A percentile compares a stretch with the other conserved stretches of the same genome.
phyloP scores from a whole-genome alignment of 2,113 vertebrate species.

The Astatotilapia flaviijosephi region DNA sequence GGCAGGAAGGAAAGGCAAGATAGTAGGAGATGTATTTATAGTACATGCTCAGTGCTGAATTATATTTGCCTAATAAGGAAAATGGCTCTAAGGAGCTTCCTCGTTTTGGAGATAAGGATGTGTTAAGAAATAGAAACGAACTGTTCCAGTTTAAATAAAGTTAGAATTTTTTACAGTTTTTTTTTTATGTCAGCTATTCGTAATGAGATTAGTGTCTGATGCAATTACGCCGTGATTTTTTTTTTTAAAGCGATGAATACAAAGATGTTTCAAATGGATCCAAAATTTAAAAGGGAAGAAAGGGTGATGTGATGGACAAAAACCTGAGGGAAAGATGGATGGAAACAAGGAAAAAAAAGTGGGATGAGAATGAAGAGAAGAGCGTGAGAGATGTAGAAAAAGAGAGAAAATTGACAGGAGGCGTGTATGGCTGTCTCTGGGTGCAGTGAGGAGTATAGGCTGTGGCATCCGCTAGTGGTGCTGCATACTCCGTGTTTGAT shows the following conservation, averaged over 20 bases:
- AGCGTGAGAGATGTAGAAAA: constrained; percentile 6
- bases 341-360: rapidly evolving
- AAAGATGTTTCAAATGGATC: not conserved
- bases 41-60: constrained; percentile 26
- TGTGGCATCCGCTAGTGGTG: constrained; percentile 51
- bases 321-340: not conserved
- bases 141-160: not conserved
- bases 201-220: constrained; percentile 28
- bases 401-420: constrained; percentile 43
- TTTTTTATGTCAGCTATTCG: not conserved
- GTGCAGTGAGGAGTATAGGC: constrained; percentile 46
- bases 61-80: constrained; percentile 27
- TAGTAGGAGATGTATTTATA: constrained; percentile 35
- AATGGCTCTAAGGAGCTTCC: constrained; percentile 12
- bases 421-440: constrained; percentile 43
- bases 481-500: constrained; percentile 69
- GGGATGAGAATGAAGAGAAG: not conserved
- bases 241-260: not conserved
- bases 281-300: not conserved
- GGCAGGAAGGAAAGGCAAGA: not conserved
- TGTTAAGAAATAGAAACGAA: not conserved
- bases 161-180: not conserved
- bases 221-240: constrained; percentile 13
- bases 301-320: not conserved
- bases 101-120: not conserved